phyloP scores from a whole-genome alignment of 2,797 vertebrate species.

The Phoxinus dragarum region DNA sequence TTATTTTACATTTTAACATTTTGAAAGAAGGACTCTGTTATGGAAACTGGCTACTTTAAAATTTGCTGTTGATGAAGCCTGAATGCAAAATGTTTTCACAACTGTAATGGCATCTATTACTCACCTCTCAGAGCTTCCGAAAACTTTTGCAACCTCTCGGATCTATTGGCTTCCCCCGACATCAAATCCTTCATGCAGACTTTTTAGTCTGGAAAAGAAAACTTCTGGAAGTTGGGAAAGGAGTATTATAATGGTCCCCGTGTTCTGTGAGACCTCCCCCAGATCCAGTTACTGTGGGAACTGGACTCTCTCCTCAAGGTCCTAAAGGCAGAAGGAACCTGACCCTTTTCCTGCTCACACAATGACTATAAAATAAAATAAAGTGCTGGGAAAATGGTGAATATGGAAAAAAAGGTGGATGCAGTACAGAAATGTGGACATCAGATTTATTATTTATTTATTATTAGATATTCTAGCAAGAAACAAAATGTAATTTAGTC shows the following conservation, averaged over 20 bases:
- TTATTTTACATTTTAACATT: neutral
- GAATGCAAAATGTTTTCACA: neutral
- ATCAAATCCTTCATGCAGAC: conserved; percentile 47
- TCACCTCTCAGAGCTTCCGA: conserved; percentile 70
- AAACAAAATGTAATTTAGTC: neutral
- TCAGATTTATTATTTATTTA: too few species aligned
- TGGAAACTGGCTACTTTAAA: neutral
- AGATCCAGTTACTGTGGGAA: conserved; percentile 63
- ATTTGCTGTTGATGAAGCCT: neutral
- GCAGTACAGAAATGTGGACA: neutral
- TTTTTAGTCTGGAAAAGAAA: conserved; percentile 69
- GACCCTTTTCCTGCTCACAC: neutral
- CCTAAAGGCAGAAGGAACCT: conserved; percentile 76
- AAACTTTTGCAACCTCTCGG: conserved; percentile 39
- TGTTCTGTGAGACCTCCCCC: conserved; percentile 70
- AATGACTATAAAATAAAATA: neutral
- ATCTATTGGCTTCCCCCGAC: conserved; percentile 28
- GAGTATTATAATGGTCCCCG: conserved; percentile 61
- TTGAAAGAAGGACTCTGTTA: neutral
- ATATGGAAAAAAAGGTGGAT: neutral
- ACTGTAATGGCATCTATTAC: conserved; percentile 31
- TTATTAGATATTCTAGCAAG: neutral
- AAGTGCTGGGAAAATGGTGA: neutral
- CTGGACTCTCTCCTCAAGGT: conserved; percentile 72
- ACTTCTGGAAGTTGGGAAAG: conserved; percentile 76